These are phyloP conservation scores for Characodon lateralis DNA, from an alignment of 2,797 vertebrate species.

Conservation along the genomic window DNA sequence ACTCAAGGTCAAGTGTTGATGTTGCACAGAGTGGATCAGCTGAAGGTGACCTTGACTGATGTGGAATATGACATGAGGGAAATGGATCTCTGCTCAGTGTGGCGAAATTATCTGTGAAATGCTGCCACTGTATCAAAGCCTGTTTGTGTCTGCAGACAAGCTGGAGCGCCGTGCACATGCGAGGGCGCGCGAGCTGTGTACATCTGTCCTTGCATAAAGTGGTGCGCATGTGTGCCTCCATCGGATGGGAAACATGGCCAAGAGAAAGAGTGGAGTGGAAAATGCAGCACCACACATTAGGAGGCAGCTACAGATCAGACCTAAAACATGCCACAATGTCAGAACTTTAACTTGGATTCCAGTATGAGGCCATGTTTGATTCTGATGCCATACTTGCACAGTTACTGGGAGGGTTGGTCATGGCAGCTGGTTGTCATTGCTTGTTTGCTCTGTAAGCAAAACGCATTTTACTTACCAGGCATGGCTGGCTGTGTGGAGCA, in stretches of 20 bases:
- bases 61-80: slow-evolving; percentile 78
- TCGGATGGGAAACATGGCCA: slow-evolving; percentile 78
- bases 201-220: slow-evolving; percentile 54
- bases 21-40: slow-evolving; percentile 64
- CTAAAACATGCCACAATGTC: slow-evolving; percentile 29
- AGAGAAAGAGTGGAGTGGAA: slow-evolving; percentile 87
- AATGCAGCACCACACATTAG: slow-evolving; percentile 48
- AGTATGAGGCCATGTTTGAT: slow-evolving; percentile 17
- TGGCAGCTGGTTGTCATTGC: slow-evolving; percentile 42
- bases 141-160: slow-evolving; percentile 45
- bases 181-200: slow-evolving; percentile 22
- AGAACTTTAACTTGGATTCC: slow-evolving; percentile 3
- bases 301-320: slow-evolving; percentile 36
- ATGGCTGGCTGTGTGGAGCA: slow-evolving; percentile 34
- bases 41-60: slow-evolving; percentile 79
- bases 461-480: slow-evolving; percentile 46
- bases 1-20: slow-evolving; percentile 77
- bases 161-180: slow-evolving; percentile 13
- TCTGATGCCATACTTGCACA: slow-evolving; percentile 12
- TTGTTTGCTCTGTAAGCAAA: slow-evolving; percentile 57
- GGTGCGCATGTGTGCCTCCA: slow-evolving; percentile 46
- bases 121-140: slow-evolving; percentile 75
- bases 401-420: slow-evolving; percentile 26
- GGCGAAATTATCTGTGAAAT: slow-evolving; percentile 79
- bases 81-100: slow-evolving; percentile 73